Conservation (phyloP, 2,888 invertebrate genomes). For the Eilema depressum region DNA sequence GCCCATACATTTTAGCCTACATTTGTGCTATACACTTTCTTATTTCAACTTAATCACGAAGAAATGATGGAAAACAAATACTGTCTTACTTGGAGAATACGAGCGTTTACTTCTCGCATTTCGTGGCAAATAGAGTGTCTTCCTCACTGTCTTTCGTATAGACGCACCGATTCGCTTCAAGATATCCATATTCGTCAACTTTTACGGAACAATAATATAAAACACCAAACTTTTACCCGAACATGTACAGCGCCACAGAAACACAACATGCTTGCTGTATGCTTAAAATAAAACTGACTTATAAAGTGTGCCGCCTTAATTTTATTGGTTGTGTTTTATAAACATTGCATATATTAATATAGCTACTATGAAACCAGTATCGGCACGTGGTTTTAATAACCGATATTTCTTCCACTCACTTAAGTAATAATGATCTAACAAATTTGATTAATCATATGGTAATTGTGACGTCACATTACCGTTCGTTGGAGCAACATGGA, state of each 20-base stretch:
- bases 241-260: slow-evolving; percentile 36
- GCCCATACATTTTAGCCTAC: no score
- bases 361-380: slow-evolving; percentile 45
- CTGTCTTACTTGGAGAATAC: slow-evolving; percentile 65
- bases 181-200: slow-evolving; percentile 55
- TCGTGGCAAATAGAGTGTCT: slow-evolving; percentile 51
- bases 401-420: slow-evolving; percentile 18
- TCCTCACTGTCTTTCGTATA: slow-evolving; percentile 42
- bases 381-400: slow-evolving; percentile 50
- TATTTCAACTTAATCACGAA: background rate
- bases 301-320: slow-evolving; percentile 51
- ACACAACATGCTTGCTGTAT: slow-evolving; percentile 68
- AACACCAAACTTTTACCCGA: slow-evolving; percentile 46
- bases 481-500: slow-evolving; percentile 17
- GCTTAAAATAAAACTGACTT: slow-evolving; percentile 63
- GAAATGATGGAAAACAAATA: slow-evolving; percentile 11
- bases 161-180: slow-evolving; percentile 47
- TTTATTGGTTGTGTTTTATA: slow-evolving; percentile 56
- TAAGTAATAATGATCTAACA: slow-evolving; percentile 26
- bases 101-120: slow-evolving; percentile 39
- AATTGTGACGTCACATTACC: slow-evolving; percentile 23
- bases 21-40: background rate
- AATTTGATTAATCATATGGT: slow-evolving; percentile 24
- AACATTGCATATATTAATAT: slow-evolving; percentile 62
- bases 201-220: slow-evolving; percentile 39